Base-by-base conservation (phyloP, 1,140 invertebrate species). In the Orius insidiosus region DNA sequence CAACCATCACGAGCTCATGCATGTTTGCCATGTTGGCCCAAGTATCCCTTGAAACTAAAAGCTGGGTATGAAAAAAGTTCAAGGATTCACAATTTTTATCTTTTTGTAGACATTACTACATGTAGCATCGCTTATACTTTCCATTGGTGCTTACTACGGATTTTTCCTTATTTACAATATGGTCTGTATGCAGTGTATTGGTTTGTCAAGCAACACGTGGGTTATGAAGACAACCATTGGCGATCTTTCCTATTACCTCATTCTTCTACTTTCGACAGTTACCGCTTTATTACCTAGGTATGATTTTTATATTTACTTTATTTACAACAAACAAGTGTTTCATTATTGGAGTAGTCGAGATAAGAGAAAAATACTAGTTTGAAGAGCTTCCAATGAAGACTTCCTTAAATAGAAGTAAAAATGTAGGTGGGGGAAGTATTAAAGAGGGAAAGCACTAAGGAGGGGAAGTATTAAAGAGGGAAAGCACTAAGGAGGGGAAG, bases 221-320 rank as follows among this genome's bases (percentile, higher is more conserved):
- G 83, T 93, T 13, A 80, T 92, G 62, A 76, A 82, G 59, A 71
- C 75, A 58, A 76, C 83, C 15, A 69, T 93, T 52, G 62, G 60
- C 31, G 75, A 80, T 47, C 70, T 75, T 3, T 66, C 74, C 8
- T 88, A 85, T 69, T 92, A 85, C 79, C 68, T 87, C 14, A 74
- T 80, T 30, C 71, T 89, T 31, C 48, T 82, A 30, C 60, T 94
- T 36, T 75, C 80, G 35, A 72, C 77, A 24, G 75, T 88, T 14
- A 63, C 85, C 15, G 79, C 86, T 37, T 65, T 92, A 24, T 63
- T 89, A 52, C 90, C 89, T 33, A 83, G 88, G 88, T 92, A 71
- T 64, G 52, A 18, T 46, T 41, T 47, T 16, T 35, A 5, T 52
- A n/a, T 24, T 24, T 24, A 24, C 24, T 24, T 24, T 24, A 4